A percentile compares a stretch with the other conserved stretches of the same genome.
Conservation (phyloP, 2,888 invertebrate species). For the Clitarchus hookeri region DNA sequence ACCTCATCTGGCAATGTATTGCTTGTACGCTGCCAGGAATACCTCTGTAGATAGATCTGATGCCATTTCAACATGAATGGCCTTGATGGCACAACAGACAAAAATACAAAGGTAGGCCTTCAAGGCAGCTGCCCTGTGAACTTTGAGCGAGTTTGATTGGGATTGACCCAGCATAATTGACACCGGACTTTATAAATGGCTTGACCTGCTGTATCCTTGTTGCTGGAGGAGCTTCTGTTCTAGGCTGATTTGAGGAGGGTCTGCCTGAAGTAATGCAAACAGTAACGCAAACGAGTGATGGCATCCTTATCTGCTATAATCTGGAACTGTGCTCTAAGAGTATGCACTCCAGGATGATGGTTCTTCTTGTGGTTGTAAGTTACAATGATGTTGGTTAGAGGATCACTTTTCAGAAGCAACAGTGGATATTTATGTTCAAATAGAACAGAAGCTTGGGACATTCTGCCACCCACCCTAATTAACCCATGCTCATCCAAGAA, state of each 20-base stretch:
- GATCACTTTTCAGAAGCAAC: too few relatives aligned
- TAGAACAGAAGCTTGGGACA: too few relatives aligned
- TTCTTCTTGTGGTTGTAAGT: too few relatives aligned
- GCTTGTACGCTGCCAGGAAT: background rate
- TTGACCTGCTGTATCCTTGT: background rate
- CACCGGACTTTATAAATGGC: background rate
- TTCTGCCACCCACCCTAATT: too few relatives aligned
- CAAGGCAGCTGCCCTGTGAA: background rate
- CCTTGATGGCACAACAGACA: too few relatives aligned
- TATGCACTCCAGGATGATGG: background rate
- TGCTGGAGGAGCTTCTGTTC: background rate
- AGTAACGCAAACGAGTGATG: background rate
- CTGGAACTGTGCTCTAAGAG: background rate
- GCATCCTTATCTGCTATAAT: background rate
- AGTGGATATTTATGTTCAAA: too few relatives aligned
- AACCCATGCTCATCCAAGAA: too few relatives aligned
- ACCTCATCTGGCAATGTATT: too few relatives aligned
- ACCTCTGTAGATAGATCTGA: background rate
- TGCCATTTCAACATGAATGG: background rate
- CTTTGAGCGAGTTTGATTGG: background rate
- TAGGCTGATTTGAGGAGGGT: background rate
- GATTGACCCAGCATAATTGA: background rate
- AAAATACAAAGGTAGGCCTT: background rate
- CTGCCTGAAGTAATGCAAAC: background rate
- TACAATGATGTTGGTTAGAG: too few relatives aligned